Percentiles rank a stretch among this genome's conserved stretches.
These are phyloP conservation scores for Litoditis marina DNA, from an alignment of 2,888 invertebrate genomes.

Conservation along the genomic window DNA sequence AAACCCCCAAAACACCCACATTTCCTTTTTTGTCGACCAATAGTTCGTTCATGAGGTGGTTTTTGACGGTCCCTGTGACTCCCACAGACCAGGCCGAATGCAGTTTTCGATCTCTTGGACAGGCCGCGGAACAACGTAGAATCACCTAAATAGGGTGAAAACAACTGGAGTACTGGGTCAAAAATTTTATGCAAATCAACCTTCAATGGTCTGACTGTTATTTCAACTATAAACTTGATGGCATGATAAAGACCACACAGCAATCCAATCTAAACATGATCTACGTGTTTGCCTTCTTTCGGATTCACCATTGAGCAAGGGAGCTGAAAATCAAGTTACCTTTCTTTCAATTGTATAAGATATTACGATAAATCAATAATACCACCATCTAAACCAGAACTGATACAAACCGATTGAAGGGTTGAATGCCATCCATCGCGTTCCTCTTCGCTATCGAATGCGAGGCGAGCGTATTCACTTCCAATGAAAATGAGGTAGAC, in stretches of 20 bases:
- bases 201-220: neutral
- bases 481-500: neutral
- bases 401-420: conserved; percentile 8
- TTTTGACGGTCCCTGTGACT: neutral
- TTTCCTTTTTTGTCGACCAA: conserved; percentile 11
- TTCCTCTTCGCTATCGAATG: conserved; percentile 12
- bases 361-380: no score
- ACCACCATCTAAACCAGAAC: no score
- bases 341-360: no score
- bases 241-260: no score
- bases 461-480: neutral
- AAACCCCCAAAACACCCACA: conserved; percentile 4
- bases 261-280: no score
- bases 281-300: no score
- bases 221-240: no score
- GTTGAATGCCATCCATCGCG: conserved; percentile 9
- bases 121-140: neutral
- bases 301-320: no score
- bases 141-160: conserved; percentile 9
- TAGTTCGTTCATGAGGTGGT: conserved; percentile 14
- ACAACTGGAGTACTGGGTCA: neutral
- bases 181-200: neutral
- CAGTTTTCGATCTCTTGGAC: conserved; percentile 1
- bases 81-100: conserved; percentile 8
- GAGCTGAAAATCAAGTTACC: no score